Base-by-base conservation (phyloP, 1,140 invertebrate genomes). In the Drosophila elegans region DNA sequence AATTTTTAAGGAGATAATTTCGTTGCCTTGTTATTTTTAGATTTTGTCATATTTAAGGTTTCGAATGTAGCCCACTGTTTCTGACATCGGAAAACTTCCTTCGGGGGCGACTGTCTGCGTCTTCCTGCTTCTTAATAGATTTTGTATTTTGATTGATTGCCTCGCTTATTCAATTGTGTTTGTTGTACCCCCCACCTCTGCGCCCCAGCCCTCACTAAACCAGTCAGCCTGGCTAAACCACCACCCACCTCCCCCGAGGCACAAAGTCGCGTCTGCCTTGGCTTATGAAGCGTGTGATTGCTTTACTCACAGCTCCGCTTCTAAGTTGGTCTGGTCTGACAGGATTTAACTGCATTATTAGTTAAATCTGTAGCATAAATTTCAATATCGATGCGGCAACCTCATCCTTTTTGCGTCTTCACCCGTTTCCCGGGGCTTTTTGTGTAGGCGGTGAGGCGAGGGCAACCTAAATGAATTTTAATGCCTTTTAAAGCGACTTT, bases 91-190 rank as follows among this genome's bases (percentile, higher is more conserved):
- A 44, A 71, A 78, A 61, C 49, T 77, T 84, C 36, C 84, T 80
- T 60, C 39, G 48, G 75, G 75, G 64, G 84, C 80, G 27, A 54
- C 51, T 63, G 60, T 51, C 74, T 67, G 49, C 73, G 55, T 84
- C 76, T 66, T 57, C 63, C 59, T 71, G 72, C 32, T 69, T 74
- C 73, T 57, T 89, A 84, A 89, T 89, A 89, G 84, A 89, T 89
- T 89, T 89, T 90, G 85, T 89, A 90, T 89, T 89, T 89, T 89
- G 84, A 89, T 89, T 89, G 84, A 89, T 89, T 89, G 85, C 84
- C 80, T 89, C 72, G 84, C 85, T 90, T 89, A 89, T 89, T 89
- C 84, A 89, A 89, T 89, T 89, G 84, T 75, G 67, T 78, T 71
- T 84, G 68, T 56, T 72, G 68, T 59, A 21, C 64, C 42, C 41